A percentile compares a stretch with the other conserved stretches of the same genome.
Evolutionary conservation across 2,797 vertebrate genomes (phyloP).

Genomic region (Anas bahamensis): DNA sequence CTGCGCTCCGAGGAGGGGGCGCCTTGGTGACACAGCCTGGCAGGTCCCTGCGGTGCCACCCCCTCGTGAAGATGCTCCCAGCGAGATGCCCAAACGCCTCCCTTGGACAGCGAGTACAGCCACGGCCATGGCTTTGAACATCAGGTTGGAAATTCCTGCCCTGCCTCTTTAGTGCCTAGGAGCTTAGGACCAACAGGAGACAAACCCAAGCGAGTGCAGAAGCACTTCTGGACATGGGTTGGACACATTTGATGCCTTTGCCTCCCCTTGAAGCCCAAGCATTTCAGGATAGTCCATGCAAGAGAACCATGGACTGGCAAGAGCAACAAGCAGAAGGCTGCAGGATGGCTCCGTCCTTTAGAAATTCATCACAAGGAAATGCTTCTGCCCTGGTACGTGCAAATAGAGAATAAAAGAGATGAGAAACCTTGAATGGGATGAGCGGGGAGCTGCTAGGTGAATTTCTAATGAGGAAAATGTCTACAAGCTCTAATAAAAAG

Average conservation of each 20-base stretch:
- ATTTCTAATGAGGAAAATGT: constrained; percentile 55
- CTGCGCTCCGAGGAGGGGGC: background rate
- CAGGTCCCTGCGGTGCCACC: background rate
- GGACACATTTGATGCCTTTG: fast-evolving
- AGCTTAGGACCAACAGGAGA: background rate
- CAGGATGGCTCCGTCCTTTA: background rate
- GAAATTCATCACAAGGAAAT: constrained; percentile 50
- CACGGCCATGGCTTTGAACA: background rate
- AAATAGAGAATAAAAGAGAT: constrained; percentile 38
- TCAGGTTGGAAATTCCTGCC: background rate
- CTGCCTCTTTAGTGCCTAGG: background rate
- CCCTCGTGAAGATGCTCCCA: background rate
- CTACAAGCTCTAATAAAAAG: constrained; percentile 55
- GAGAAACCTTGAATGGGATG: constrained; percentile 61
- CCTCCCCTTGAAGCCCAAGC: background rate
- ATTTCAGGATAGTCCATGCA: background rate
- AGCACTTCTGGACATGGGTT: background rate
- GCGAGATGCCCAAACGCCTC: background rate
- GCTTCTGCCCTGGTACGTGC: constrained; percentile 2
- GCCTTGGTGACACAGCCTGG: background rate
- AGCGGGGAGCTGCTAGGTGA: constrained; percentile 41
- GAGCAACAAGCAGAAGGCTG: background rate
- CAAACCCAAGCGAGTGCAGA: background rate
- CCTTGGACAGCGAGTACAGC: background rate
- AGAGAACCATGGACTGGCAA: background rate